Base-by-base conservation (phyloP, 37 sponge, comb jelly and placozoan genomes). In the Amphimedon queenslandica region DNA sequence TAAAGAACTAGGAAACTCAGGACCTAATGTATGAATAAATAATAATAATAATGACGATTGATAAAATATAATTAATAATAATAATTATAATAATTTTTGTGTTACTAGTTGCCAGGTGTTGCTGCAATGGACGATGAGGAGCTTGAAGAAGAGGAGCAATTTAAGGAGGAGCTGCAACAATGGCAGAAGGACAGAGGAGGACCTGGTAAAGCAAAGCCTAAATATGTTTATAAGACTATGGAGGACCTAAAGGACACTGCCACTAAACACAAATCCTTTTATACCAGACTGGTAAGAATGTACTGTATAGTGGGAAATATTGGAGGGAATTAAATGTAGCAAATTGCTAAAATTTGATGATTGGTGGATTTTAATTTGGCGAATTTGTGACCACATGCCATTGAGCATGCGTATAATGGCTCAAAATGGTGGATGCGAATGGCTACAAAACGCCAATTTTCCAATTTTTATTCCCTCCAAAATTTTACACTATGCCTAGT, bases 141-240 rank as follows among this genome's bases (percentile, higher is more conserved):
- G 57, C 74, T 60, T 25, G 87, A 90, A 61, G 77, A 82, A 30
- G 66, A 92, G 53, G 57, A 65, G 31, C 13, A 63, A 38, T 74
- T 82, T 78, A 75, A 78, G 34, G 67, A 73, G 31, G 66, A 81
- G 66, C 40, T 77, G 29, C 78, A 82, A n/a, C 90, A 94, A 67
- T 94, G 95, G 95, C 81, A 61, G 68, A 81, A 67, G 40, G 41
- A 80, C 13, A 69, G 69, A 38, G 81, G 64, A 21, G 40, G 31
- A 56, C 76, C 25, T 23, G 36, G 37, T 61, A 70, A 83, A 63
- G 66, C 64, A 20, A 96, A 88, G 55, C 87, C 88, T 11, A 91
- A 93, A 42, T 96, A 93, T 42, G 35, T 32, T 21, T 92, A 84
- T 72, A 89, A 84, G 64, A 92, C 97, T 23, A 82, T 90, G 29